Evolutionary conservation across 2,113 vertebrate species (phyloP).

Genomic region (Ovibos moschatus): DNA sequence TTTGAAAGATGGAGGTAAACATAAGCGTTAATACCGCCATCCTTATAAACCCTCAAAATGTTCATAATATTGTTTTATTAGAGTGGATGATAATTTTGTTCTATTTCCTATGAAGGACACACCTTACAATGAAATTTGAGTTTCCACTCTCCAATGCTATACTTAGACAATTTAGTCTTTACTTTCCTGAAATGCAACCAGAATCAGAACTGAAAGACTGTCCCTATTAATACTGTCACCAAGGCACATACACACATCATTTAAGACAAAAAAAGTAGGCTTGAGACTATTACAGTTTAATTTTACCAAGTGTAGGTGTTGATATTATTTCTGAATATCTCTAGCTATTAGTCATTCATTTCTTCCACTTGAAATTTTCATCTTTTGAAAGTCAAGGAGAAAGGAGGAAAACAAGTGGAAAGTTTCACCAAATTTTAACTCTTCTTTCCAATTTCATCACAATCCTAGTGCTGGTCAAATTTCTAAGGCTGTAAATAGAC

Average conservation of each 20-base stretch:
- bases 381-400: neutral
- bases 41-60: neutral
- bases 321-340: constrained; percentile 42
- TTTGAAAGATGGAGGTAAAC: neutral
- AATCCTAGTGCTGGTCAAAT: neutral
- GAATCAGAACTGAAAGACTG: neutral
- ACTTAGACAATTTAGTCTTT: neutral
- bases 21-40: neutral
- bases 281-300: neutral
- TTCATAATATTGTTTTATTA: neutral
- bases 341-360: constrained; percentile 39
- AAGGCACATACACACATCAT: neutral
- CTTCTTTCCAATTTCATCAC: neutral
- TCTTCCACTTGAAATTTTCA: constrained; percentile 30
- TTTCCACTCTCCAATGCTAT: neutral
- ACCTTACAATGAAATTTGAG: neutral
- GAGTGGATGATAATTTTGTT: neutral
- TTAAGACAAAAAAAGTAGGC: neutral
- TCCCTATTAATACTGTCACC: neutral
- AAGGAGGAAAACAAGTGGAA: constrained; percentile 19
- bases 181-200: constrained; percentile 15
- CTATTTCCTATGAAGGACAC: neutral
- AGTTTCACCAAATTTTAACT: constrained; percentile 18
- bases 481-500: neutral
- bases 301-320: constrained; percentile 8